Base-by-base conservation (phyloP, 2,888 invertebrate genomes). In the Papilio elwesi region DNA sequence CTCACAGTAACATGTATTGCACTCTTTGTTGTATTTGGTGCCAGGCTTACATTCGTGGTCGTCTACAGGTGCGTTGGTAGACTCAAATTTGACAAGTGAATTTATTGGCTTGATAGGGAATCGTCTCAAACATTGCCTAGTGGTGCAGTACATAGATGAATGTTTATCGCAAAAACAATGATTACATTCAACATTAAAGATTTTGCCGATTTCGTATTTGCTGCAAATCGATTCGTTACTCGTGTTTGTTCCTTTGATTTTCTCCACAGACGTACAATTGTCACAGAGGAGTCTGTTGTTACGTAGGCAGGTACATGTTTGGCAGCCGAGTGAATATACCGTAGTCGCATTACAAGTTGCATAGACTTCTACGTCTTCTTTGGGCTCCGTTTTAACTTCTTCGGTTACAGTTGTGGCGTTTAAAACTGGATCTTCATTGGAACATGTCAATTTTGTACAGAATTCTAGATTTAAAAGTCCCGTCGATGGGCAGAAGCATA, bases 101-200 rank as follows among this genome's bases (percentile, higher is more conserved):
- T 38, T 59, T 5, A 78, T 78, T 13, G 59, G 10, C 51, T 71
- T 71, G 9, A 67, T 16, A 36, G 59, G 38, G 6, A 15, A 53
- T 7, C 49, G 48, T 36, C 52, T 74, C 6, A 87, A 75, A 70
- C 91, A 91, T 71, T 86, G 87, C 73, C 88, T 91, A 0, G 87
- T 83, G 26, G 94, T 91, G 74, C 94, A 90, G 76, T 89, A 91
- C 36, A 93, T 85, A 6, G 85, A 82, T 11, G 88, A 87, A 0
- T 88, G 85, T 7, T 79, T 77, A 64, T 92, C 91, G 75, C 95
- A 95, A 71, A 89, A 85, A 76, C 95, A 95, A 0, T 87, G 84
- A 78, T 95, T 95, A 81, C 95, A 95, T 59, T 91, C 92, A 36
- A 87, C 78, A 65, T 83, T 83, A 75, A 95, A 94, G 15, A 83